phyloP scores from a whole-genome alignment of 2,888 invertebrate genomes.

The Cephus pygmeus region DNA sequence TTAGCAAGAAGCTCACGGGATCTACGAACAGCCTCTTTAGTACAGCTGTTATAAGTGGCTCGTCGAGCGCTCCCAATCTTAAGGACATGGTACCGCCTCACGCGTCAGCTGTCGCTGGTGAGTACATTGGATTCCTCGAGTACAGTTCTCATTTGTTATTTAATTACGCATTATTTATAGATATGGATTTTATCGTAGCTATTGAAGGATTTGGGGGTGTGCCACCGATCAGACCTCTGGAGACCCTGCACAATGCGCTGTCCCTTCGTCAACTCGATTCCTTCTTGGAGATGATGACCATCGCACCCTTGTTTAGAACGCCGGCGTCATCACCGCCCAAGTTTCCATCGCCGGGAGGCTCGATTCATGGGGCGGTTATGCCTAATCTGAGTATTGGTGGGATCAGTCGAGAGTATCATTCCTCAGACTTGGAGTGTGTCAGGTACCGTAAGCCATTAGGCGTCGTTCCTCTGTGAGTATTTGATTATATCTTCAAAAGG shows the following conservation, averaged over 20 bases:
- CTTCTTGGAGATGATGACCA: constrained; percentile 89
- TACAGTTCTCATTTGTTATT: neutral
- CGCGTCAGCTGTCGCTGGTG: constrained; percentile 78
- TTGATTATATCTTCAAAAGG: constrained; percentile 5
- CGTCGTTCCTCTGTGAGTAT: constrained; percentile 42
- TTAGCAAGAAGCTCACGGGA: constrained; percentile 76
- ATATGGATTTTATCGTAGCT: constrained; percentile 66
- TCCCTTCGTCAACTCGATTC: constrained; percentile 91
- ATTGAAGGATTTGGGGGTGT: constrained; percentile 91
- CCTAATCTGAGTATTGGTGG: constrained; percentile 48
- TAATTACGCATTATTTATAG: constrained; percentile 4
- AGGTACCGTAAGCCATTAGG: constrained; percentile 54
- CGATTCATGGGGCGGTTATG: constrained; percentile 44
- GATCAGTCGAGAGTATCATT: constrained; percentile 52
- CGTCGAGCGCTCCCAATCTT: constrained; percentile 91
- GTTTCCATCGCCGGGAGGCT: constrained; percentile 69
- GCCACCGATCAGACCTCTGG: constrained; percentile 94
- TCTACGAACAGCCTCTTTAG: constrained; percentile 90
- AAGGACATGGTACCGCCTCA: constrained; percentile 86
- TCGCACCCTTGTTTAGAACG: constrained; percentile 78
- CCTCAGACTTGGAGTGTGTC: constrained; percentile 56
- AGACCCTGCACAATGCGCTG: constrained; percentile 97
- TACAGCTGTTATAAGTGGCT: constrained; percentile 95
- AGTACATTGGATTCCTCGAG: constrained; percentile 55
- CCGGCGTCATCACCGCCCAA: constrained; percentile 80